phyloP scores from a whole-genome alignment of 2,797 vertebrate species.

The Rhinophrynus dorsalis region DNA sequence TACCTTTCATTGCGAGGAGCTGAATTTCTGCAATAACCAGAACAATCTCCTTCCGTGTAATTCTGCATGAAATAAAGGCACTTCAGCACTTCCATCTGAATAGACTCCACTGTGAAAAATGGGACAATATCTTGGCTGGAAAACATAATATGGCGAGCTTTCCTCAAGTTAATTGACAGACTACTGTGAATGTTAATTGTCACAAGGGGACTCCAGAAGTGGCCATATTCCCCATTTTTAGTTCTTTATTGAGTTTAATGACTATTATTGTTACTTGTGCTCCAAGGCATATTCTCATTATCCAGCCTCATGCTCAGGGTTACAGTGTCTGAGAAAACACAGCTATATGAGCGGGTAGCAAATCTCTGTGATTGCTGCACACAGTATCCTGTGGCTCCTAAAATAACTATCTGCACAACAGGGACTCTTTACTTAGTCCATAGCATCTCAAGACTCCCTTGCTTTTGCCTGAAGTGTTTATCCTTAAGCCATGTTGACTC shows the following conservation, averaged over 20 bases:
- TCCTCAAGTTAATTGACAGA: conserved; percentile 42
- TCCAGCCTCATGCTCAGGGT: conserved; percentile 19
- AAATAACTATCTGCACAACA: conserved; percentile 13
- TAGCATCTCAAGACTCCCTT: background rate
- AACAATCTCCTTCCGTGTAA: background rate
- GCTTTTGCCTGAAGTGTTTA: background rate
- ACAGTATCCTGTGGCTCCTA: conserved; percentile 9
- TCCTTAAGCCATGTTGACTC: background rate
- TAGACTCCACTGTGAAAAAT: background rate
- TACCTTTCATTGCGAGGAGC: background rate
- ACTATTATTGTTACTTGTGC: conserved; percentile 34
- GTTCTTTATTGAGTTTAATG: conserved; percentile 44
- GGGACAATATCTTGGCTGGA: conserved; percentile 32
- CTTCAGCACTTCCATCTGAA: background rate
- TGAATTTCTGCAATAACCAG: background rate
- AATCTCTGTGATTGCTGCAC: background rate
- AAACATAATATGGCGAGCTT: conserved; percentile 19
- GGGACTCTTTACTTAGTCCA: background rate
- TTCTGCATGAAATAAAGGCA: conserved; percentile 8
- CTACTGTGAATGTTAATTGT: conserved; percentile 50
- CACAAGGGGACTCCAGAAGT: conserved; percentile 42
- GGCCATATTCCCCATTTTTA: conserved; percentile 26
- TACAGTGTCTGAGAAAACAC: conserved; percentile 5
- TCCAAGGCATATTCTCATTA: conserved; percentile 42
- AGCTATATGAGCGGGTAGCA: background rate